Conservation (phyloP, 2,113 vertebrate genomes). For the Athene cunicularia region DNA sequence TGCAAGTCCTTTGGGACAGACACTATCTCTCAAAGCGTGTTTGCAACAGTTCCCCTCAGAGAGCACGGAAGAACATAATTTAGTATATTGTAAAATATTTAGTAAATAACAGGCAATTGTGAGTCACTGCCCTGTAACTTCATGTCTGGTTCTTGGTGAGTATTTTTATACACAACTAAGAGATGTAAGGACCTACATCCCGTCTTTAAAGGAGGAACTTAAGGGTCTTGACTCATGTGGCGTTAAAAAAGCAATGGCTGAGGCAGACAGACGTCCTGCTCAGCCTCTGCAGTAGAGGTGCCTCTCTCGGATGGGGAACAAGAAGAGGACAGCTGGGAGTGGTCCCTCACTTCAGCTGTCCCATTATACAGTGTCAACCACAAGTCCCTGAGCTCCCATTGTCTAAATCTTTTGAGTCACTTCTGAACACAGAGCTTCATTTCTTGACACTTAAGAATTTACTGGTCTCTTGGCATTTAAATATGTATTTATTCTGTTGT, state of each 20-base stretch:
- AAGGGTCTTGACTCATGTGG: neutral
- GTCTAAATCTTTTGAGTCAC: neutral
- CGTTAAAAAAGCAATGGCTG: neutral
- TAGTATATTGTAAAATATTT: conserved; percentile 22
- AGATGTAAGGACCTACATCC: neutral
- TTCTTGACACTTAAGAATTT: neutral
- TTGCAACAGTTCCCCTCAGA: neutral
- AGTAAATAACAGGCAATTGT: conserved; percentile 38
- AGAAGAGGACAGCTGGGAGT: neutral
- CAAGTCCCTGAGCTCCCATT: neutral
- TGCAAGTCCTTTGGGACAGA: neutral
- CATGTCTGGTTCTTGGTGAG: neutral
- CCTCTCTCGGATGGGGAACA: neutral
- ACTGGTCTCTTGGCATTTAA: neutral
- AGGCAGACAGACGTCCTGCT: neutral
- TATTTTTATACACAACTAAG: conserved; percentile 1
- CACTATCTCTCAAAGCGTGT: neutral
- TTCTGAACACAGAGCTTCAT: neutral
- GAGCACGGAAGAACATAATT: neutral
- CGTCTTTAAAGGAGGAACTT: conserved; percentile 27
- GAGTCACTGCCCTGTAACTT: conserved; percentile 40
- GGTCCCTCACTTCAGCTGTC: neutral
- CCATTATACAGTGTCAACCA: neutral
- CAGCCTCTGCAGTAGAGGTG: neutral
- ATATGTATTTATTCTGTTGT: neutral